Evolutionary conservation across 2,113 vertebrate genomes (phyloP), one percentile per base, ranked within the genome.

Genomic region (Psittacus erithacus): DNA sequence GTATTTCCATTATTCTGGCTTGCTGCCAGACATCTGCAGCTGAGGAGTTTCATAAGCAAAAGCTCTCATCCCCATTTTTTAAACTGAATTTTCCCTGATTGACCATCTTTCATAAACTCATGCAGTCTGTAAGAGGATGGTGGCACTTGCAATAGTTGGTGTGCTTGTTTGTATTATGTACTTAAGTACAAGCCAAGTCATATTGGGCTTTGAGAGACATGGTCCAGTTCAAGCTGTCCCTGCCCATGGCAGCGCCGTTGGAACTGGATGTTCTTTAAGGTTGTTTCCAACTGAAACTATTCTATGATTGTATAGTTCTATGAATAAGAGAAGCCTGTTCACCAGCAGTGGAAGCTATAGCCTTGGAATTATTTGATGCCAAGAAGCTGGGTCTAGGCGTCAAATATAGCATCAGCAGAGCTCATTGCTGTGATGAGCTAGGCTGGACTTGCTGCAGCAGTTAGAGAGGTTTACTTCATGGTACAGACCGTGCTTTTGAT

Each of bases 321-420:
- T 35, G 49, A 33, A 16, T 13, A 31, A 13, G 50, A 44, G 67
- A 24, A 52, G 20, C 33, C 33, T 16, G 33, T 43, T 52, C 38
- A 13, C 10, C 53, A 22, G 0, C 0, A 5, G 4, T 7, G 13
- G 39, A 39, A 53, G 38, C 63, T 20, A 3, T 10, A 62, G 16
- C 28, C 39, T 47, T 46, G 53, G 28, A 29, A n/a, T 29, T 11
- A 16, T 28, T 46, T 59, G 57, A 59, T 3, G 4, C 24, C 53
- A 55, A 62, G 22, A 33, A 75, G 33, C 31, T 68, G 62, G 28
- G 10, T 52, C 18, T 17, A 13, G 23, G 16, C 0, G 0, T 68
- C 46, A 52, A 20, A 27, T 14, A 31, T 5, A 3, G 68, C 6
- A 19, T 35, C 43, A 46, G 33, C 44, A 59, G 78, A 59, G 52